Evolutionary conservation across 2,797 vertebrate genomes (phyloP).

Genomic region (Sus cebifrons): DNA sequence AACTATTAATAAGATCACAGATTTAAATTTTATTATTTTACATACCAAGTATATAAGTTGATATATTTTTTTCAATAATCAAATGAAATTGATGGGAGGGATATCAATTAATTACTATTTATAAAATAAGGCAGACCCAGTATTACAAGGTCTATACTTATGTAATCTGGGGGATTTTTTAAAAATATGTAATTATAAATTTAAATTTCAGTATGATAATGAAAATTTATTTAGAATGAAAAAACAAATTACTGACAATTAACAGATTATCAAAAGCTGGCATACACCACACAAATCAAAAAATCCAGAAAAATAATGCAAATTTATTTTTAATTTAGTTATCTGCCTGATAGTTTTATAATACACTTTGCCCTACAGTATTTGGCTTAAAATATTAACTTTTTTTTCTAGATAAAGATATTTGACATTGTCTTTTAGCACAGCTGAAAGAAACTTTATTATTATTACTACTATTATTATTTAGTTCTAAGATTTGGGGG

Average conservation of each 20-base stretch:
- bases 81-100: not conserved
- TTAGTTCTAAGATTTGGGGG: conserved; percentile 7
- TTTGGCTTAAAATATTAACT: conserved; percentile 5
- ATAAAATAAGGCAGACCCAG: not conserved
- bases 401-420: not conserved
- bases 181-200: not conserved
- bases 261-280: not conserved
- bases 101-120: not conserved
- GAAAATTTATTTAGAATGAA: not conserved
- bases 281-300: not conserved
- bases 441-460: not conserved
- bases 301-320: not conserved
- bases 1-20: not conserved
- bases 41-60: not conserved
- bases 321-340: conserved; percentile 25
- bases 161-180: not conserved
- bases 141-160: not conserved
- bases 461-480: not conserved
- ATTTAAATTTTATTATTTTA: not conserved
- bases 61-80: not conserved
- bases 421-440: conserved; percentile 8
- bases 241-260: not conserved
- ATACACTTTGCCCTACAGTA: not conserved
- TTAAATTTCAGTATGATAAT: not conserved
- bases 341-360: not conserved